These are phyloP conservation scores for Mugil cephalus DNA, from an alignment of 2,113 vertebrate species.

Conservation along the genomic window DNA sequence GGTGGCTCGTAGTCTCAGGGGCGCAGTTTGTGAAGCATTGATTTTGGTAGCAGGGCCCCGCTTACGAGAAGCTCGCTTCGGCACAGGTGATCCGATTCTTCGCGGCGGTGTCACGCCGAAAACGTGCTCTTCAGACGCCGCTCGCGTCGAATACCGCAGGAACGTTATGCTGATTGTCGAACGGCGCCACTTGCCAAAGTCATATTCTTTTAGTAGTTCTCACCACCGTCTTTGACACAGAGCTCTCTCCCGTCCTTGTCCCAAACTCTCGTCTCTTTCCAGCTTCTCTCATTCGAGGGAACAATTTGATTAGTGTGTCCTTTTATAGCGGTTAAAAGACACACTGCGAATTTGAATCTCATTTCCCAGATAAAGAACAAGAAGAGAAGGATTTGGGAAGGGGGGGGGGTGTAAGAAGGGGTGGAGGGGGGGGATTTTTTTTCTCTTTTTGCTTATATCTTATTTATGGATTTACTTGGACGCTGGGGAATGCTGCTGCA, in stretches of 20 bases:
- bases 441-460: slow-evolving; percentile 91
- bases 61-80: slow-evolving; percentile 23
- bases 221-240: slow-evolving; percentile 43
- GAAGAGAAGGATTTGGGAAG: slow-evolving; percentile 67
- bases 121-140: neutral
- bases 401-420: slow-evolving; percentile 42
- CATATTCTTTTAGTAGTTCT: slow-evolving; percentile 13
- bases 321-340: slow-evolving; percentile 73
- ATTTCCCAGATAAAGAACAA: slow-evolving; percentile 82
- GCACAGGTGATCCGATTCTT: slow-evolving; percentile 6
- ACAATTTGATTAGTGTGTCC: slow-evolving; percentile 62
- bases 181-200: slow-evolving; percentile 30
- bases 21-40: slow-evolving; percentile 46
- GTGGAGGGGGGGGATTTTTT: slow-evolving; percentile 76
- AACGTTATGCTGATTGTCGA: slow-evolving; percentile 26
- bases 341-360: slow-evolving; percentile 81
- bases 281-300: slow-evolving; percentile 53
- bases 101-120: slow-evolving; percentile 3
- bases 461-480: slow-evolving; percentile 94
- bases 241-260: slow-evolving; percentile 44
- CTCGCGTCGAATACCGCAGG: neutral
- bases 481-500: slow-evolving; percentile 89
- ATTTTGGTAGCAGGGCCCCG: slow-evolving; percentile 36
- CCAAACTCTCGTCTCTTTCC: slow-evolving; percentile 16
- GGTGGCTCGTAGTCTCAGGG: slow-evolving; percentile 54